A percentile compares a stretch with the other conserved stretches of the same genome.
phyloP scores from a whole-genome alignment of 2,797 vertebrate genomes.

The Tiaroga cobitis region DNA sequence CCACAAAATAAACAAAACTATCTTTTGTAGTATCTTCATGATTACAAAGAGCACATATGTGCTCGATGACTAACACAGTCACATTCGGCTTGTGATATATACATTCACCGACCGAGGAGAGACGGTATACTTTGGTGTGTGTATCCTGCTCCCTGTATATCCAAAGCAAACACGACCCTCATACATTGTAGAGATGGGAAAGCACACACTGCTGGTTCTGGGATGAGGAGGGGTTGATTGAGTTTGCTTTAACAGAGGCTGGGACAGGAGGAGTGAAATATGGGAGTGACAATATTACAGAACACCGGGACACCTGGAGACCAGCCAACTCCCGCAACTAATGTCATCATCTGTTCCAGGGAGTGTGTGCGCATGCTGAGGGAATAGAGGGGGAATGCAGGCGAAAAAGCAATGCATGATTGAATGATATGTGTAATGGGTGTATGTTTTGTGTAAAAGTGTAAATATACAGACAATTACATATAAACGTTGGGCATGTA shows the following conservation, averaged over 20 bases:
- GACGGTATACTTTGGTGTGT: conserved; percentile 16
- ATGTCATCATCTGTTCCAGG: conserved; percentile 58
- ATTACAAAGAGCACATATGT: neutral
- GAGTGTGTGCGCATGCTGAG: conserved; percentile 27
- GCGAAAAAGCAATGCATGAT: conserved; percentile 25
- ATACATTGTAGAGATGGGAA: conserved; percentile 35
- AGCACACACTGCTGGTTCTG: conserved; percentile 30
- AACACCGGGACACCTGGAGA: conserved; percentile 64
- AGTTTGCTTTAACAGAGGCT: conserved; percentile 62
- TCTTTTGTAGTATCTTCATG: neutral
- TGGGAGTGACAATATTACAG: conserved; percentile 64
- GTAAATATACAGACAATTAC: neutral
- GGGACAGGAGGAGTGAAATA: conserved; percentile 63
- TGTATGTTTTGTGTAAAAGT: conserved; percentile 19
- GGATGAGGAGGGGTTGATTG: conserved; percentile 57
- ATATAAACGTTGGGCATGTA: conserved; percentile 2
- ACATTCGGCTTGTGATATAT: conserved; percentile 10
- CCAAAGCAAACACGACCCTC: conserved; percentile 41
- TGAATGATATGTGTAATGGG: conserved; percentile 12
- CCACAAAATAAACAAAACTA: too few species aligned
- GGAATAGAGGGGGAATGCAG: conserved; percentile 17
- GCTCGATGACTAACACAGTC: neutral
- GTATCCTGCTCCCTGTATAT: conserved; percentile 24
- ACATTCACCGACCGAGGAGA: conserved; percentile 2
- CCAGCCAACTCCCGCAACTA: conserved; percentile 57